Conservation (phyloP, 2,888 invertebrate genomes). For the Coelinius sp. region DNA sequence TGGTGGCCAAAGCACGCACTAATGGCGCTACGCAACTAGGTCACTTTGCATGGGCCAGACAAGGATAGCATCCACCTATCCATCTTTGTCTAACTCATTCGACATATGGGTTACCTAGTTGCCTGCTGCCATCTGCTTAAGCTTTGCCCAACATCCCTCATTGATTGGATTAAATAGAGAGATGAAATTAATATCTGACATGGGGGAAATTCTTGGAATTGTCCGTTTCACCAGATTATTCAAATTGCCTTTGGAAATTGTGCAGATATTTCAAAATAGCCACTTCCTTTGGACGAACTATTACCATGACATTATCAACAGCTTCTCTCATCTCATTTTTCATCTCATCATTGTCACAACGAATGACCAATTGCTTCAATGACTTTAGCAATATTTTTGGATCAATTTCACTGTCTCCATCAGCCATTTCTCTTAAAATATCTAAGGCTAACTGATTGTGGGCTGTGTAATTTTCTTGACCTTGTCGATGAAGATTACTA, state of each 20-base stretch:
- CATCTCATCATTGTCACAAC: conserved; percentile 54
- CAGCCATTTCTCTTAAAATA: conserved; percentile 60
- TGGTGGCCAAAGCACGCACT: too few relatives aligned
- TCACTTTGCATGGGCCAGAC: too few relatives aligned
- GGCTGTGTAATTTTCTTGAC: conserved; percentile 46
- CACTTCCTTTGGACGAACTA: conserved; percentile 46
- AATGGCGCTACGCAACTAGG: too few relatives aligned
- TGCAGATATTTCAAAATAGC: background rate
- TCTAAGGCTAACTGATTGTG: conserved; percentile 63
- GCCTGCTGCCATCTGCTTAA: too few relatives aligned
- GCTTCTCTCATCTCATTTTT: conserved; percentile 56
- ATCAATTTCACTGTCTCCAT: conserved; percentile 54
- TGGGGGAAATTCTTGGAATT: too few relatives aligned
- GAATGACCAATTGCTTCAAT: conserved; percentile 55
- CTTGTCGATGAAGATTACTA: conserved; percentile 58
- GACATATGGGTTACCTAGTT: too few relatives aligned
- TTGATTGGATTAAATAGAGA: too few relatives aligned
- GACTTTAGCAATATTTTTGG: conserved; percentile 58
- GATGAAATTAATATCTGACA: too few relatives aligned
- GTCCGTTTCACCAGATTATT: too few relatives aligned
- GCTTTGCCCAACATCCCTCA: too few relatives aligned
- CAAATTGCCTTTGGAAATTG: background rate
- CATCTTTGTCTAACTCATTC: too few relatives aligned
- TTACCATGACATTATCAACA: conserved; percentile 52
- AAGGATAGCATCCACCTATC: too few relatives aligned